Percentiles rank a stretch among this genome's conserved stretches.
Conservation (phyloP, 2,113 vertebrate genomes). For the Gadus chalcogrammus region DNA sequence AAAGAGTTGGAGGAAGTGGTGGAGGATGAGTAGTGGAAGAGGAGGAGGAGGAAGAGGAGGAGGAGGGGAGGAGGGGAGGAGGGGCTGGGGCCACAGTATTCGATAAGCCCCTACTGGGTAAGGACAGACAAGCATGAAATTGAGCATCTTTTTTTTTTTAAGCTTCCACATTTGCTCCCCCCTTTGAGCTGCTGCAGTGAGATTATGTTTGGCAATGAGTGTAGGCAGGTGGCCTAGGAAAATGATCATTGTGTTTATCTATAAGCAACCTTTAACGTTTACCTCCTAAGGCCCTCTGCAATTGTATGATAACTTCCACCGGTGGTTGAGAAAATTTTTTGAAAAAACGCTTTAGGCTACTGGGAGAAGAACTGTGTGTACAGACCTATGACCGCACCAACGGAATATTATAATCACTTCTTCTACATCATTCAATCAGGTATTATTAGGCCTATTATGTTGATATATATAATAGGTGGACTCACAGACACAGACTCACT, state of each 20-base stretch:
- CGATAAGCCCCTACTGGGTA: slow-evolving; percentile 37
- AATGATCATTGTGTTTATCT: neutral
- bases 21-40: neutral
- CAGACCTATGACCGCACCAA: too few species aligned
- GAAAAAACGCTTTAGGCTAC: too few species aligned
- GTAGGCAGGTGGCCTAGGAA: neutral
- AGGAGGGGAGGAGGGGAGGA: slow-evolving; percentile 12
- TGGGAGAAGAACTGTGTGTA: too few species aligned
- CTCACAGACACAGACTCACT: too few species aligned
- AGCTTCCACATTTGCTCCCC: neutral
- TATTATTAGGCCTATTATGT: too few species aligned
- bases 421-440: too few species aligned
- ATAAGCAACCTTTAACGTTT: neutral
- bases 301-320: neutral
- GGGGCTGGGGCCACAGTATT: slow-evolving; percentile 9
- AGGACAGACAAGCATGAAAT: slow-evolving; percentile 20
- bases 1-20: slow-evolving; percentile 17
- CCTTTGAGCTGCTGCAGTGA: neutral
- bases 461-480: too few species aligned
- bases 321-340: neutral
- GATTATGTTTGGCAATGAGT: neutral
- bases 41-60: neutral
- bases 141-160: neutral
- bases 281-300: neutral
- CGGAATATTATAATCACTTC: too few species aligned